A percentile compares a stretch with the other conserved stretches of the same genome.
phyloP scores from a whole-genome alignment of 1,140 invertebrate species.

The Anthonomus grandis region DNA sequence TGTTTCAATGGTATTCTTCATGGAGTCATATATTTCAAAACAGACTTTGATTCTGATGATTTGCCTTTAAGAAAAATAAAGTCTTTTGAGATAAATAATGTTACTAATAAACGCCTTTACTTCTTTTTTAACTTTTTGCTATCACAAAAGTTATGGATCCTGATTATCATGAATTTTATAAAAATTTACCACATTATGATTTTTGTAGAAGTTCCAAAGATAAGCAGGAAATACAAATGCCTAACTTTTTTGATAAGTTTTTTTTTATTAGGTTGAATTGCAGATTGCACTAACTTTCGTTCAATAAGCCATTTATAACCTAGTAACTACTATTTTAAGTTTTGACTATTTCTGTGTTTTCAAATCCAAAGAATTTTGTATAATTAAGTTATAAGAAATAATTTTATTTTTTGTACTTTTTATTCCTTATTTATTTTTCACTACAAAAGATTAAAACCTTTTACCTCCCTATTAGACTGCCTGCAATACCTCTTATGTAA shows the following conservation, averaged over 20 bases:
- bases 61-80: neutral
- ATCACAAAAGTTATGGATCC: slow-evolving; percentile 3
- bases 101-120: neutral
- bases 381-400: neutral
- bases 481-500: too few relatives aligned
- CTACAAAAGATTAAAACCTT: too few relatives aligned
- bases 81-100: neutral
- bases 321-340: neutral
- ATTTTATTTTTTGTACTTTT: neutral
- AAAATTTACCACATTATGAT: neutral
- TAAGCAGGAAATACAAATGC: too few relatives aligned
- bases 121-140: neutral
- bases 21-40: neutral
- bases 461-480: too few relatives aligned
- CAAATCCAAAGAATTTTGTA: neutral
- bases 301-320: too few relatives aligned
- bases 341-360: neutral
- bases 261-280: too few relatives aligned
- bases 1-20: neutral
- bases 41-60: too few relatives aligned
- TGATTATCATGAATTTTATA: neutral
- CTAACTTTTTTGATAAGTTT: too few relatives aligned
- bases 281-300: too few relatives aligned
- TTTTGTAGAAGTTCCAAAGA: too few relatives aligned
- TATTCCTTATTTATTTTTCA: too few relatives aligned